Percentiles rank a stretch among this genome's conserved stretches.
These are phyloP conservation scores for Brachystomella parvula DNA, from an alignment of 1,140 invertebrate species.

Conservation along the genomic window DNA sequence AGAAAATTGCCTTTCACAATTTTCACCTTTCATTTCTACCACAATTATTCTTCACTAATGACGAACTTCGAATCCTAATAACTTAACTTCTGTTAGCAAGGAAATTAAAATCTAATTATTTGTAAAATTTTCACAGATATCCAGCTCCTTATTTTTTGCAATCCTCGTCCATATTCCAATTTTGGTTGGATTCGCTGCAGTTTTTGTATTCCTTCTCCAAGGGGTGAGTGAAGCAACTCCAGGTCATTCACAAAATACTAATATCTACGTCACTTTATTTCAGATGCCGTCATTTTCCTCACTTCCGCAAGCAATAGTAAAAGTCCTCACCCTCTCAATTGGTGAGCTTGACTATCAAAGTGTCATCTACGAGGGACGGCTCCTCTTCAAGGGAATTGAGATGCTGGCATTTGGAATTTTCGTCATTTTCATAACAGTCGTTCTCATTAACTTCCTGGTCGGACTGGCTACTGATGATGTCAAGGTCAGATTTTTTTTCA, in stretches of 20 bases:
- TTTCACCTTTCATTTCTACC: too few species aligned
- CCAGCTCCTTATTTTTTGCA: background rate
- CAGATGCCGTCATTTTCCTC: constrained; percentile 4
- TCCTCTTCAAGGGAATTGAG: background rate
- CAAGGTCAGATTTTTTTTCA: background rate
- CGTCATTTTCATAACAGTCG: background rate
- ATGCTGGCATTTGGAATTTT: constrained; percentile 4
- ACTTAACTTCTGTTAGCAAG: too few species aligned
- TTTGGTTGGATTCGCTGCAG: constrained; percentile 4
- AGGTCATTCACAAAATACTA: background rate
- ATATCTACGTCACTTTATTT: background rate
- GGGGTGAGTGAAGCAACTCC: background rate
- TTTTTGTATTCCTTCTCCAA: background rate
- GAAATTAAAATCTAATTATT: background rate
- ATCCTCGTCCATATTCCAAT: background rate
- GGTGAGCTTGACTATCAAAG: constrained; percentile 4
- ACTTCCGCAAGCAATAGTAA: constrained; percentile 2
- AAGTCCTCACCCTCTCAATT: background rate
- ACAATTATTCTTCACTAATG: too few species aligned
- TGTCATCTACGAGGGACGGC: background rate
- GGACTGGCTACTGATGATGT: constrained; percentile 4
- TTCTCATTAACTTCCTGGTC: constrained; percentile 3
- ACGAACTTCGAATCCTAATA: too few species aligned
- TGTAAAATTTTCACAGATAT: background rate
- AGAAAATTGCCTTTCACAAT: too few species aligned